Conservation (phyloP, 2,888 invertebrate genomes). For the Nomada lathburiana region DNA sequence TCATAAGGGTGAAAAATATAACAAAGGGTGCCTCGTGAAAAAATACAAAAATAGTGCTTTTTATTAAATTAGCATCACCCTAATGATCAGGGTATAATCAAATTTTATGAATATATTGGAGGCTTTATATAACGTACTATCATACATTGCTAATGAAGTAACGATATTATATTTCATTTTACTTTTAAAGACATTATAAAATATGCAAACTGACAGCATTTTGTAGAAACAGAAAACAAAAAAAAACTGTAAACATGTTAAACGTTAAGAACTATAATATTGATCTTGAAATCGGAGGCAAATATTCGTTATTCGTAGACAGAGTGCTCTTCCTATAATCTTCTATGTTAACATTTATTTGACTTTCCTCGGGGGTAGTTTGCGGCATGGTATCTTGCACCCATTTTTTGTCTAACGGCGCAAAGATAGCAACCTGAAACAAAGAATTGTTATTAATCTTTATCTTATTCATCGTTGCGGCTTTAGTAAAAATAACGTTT, state of each 20-base stretch:
- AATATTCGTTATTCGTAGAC: slow-evolving; percentile 71
- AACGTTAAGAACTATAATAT: neutral
- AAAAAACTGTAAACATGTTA: neutral
- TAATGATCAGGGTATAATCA: too few relatives aligned
- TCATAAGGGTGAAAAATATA: too few relatives aligned
- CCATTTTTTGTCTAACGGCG: slow-evolving; percentile 77
- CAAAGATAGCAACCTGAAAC: slow-evolving; percentile 79
- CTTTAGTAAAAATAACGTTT: too few relatives aligned
- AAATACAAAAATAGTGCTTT: too few relatives aligned
- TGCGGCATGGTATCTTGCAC: slow-evolving; percentile 60
- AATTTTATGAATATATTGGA: neutral
- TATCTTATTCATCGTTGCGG: too few relatives aligned
- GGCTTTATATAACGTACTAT: neutral
- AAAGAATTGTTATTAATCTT: neutral
- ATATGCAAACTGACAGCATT: neutral
- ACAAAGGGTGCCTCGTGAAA: too few relatives aligned
- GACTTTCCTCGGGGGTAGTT: neutral
- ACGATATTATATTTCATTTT: slow-evolving; percentile 1
- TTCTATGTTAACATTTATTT: neutral
- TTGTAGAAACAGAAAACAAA: slow-evolving; percentile 6
- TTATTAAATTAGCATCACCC: too few relatives aligned
- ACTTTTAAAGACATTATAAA: neutral
- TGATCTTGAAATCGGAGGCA: slow-evolving; percentile 67
- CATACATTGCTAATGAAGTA: neutral
- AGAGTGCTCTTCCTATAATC: slow-evolving; percentile 53